phyloP scores from a whole-genome alignment of 1,140 invertebrate genomes.

The Monomorium pharaonis region DNA sequence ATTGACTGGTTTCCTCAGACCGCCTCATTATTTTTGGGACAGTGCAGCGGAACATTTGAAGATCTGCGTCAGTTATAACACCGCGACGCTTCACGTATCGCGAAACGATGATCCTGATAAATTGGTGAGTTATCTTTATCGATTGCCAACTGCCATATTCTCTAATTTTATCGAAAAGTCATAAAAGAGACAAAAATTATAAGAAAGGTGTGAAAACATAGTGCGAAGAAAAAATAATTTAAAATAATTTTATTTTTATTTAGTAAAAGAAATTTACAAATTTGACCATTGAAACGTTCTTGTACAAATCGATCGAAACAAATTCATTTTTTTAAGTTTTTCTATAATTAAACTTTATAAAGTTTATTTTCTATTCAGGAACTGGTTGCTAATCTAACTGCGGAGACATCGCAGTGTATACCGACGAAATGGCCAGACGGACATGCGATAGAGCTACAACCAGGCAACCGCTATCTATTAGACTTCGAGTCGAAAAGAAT shows the following conservation, averaged over 20 bases:
- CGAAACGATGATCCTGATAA: slow-evolving; percentile 81
- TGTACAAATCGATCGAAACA: neutral
- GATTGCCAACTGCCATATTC: neutral
- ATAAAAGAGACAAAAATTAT: neutral
- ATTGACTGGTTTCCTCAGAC: slow-evolving; percentile 92
- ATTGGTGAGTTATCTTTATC: slow-evolving; percentile 67
- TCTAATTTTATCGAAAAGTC: slow-evolving; percentile 18
- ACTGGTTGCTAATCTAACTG: slow-evolving; percentile 88
- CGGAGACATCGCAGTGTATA: slow-evolving; percentile 88
- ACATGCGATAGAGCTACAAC: slow-evolving; percentile 85
- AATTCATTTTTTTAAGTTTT: neutral
- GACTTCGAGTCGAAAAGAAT: slow-evolving; percentile 89
- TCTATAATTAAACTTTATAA: slow-evolving; percentile 9
- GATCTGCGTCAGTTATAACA: slow-evolving; percentile 90
- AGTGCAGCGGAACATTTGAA: slow-evolving; percentile 88
- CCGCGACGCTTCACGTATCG: slow-evolving; percentile 86
- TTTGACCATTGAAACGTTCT: neutral
- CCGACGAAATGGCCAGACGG: slow-evolving; percentile 86
- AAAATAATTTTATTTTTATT: neutral
- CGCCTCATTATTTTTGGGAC: slow-evolving; percentile 89
- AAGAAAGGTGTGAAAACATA: neutral
- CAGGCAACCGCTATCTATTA: slow-evolving; percentile 87
- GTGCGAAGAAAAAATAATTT: neutral
- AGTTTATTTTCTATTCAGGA: slow-evolving; percentile 76
- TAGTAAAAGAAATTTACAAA: neutral